Conservation (phyloP, 2,888 invertebrate species). For the Drosophila melanosoma region DNA sequence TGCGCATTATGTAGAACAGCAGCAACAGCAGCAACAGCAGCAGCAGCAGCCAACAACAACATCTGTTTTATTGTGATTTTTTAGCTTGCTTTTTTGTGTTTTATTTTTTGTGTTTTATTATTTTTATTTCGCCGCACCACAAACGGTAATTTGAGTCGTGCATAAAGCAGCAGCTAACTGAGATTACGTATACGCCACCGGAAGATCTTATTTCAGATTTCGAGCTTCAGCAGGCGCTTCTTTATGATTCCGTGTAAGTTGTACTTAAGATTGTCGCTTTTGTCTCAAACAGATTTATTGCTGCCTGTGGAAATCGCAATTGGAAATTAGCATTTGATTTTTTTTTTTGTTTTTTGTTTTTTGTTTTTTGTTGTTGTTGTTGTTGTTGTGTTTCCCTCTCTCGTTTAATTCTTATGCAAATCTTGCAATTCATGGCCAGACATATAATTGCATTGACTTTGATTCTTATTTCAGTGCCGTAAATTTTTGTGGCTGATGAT, state of each 20-base stretch:
- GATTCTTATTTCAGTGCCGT: conserved; percentile 15
- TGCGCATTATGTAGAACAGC: conserved; percentile 72
- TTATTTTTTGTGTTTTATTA: neutral
- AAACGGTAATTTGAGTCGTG: conserved; percentile 58
- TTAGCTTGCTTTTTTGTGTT: neutral
- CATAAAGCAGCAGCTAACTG: conserved; percentile 23
- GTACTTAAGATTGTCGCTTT: conserved; percentile 54
- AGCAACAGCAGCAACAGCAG: conserved; percentile 30
- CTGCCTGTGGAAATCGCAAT: conserved; percentile 57
- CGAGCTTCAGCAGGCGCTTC: conserved; percentile 48
- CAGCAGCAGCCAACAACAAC: conserved; percentile 8
- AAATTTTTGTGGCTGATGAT: conserved; percentile 52
- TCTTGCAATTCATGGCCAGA: conserved; percentile 51
- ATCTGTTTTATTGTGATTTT: neutral
- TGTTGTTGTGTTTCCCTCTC: conserved; percentile 18
- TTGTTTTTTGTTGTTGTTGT: conserved; percentile 18
- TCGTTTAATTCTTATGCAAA: conserved; percentile 48
- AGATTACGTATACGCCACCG: conserved; percentile 79
- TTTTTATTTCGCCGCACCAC: conserved; percentile 14
- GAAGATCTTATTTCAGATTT: conserved; percentile 71
- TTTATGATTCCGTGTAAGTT: conserved; percentile 53
- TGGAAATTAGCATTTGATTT: conserved; percentile 72
- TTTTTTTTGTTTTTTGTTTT: no score
- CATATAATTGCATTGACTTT: conserved; percentile 61
- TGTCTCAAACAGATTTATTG: conserved; percentile 57